These are phyloP conservation scores for Umimayanthus chanpuru DNA, from an alignment of 92 coral and sea anemone species.

Conservation along the genomic window DNA sequence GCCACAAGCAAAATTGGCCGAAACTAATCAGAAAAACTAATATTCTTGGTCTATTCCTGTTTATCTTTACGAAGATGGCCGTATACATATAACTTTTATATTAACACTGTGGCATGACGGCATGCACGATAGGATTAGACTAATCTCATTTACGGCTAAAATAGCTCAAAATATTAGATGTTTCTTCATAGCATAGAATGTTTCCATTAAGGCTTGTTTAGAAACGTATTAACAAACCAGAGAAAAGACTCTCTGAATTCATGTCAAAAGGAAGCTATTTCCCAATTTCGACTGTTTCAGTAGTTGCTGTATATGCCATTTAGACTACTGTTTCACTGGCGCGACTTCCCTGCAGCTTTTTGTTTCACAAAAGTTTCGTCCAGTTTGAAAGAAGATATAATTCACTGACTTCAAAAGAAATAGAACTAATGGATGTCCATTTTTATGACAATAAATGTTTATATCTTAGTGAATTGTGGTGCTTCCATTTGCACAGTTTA, in stretches of 20 bases:
- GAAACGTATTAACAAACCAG: neutral
- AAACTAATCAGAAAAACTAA: no score
- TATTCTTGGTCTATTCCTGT: no score
- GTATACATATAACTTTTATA: no score
- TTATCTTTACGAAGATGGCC: no score
- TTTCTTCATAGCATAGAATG: neutral
- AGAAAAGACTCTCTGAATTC: neutral
- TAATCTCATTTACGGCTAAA: neutral
- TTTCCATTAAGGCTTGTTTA: neutral
- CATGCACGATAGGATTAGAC: neutral
- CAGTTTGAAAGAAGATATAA: no score
- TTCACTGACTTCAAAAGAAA: no score
- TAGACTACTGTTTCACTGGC: neutral
- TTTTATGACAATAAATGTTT: no score
- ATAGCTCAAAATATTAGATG: neutral
- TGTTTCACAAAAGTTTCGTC: neutral
- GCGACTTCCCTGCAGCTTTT: neutral
- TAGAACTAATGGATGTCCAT: neutral
- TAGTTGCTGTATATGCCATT: neutral
- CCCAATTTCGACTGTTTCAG: no score
- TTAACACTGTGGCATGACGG: neutral
- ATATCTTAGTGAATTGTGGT: no score
- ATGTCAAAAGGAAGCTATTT: neutral
- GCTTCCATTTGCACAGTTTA: neutral
- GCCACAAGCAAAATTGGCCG: no score